Base-by-base conservation (phyloP, 2,888 invertebrate genomes). In the Agelastica alni region DNA sequence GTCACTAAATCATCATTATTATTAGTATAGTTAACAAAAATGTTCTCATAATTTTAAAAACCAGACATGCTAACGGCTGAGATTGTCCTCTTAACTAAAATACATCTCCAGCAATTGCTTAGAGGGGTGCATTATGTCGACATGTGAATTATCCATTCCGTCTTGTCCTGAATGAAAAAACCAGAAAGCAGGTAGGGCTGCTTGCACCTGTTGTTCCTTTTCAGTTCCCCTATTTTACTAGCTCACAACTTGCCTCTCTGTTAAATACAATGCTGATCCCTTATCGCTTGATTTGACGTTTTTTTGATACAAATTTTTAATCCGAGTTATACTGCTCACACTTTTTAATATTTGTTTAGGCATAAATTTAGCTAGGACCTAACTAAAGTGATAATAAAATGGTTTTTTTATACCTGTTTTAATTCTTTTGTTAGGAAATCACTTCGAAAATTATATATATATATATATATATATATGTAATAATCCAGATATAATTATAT, bases 151-250 rank as follows among this genome's bases (percentile, higher is more conserved):
- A 72, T 72, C 12, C 30, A 31, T 31, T 49, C 68, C 63, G 68
- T 68, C 70, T 69, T 53, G 59, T 58, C 60, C 62, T 59, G 55
- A 57, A 52, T 56, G 46, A 62, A 51, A 18, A 45, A 60, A 67
- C 71, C 60, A n/a, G 51, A 26, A 39, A 60, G 67, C 71, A 73
- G 71, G 70, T 73, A 72, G 70, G 68, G 66, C 67, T 67, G 67
- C 62, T 63, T 70, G 68, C 75, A 75, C 75, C 74, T 74, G 74
- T 75, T 75, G 73, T 72, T 65, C 67, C 66, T 67, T 62, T 59
- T 59, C 46, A 46, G 51, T 60, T 63, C 60, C 66, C 67, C 61
- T 55, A 65, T 66, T 63, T 49, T 47, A 49, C 37, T 26, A 39
- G 39, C 46, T 55, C 45, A 18, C 43, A 53, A 48, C 43, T 30